phyloP scores from a whole-genome alignment of 2,113 vertebrate species.

The Chaenocephalus aceratus region DNA sequence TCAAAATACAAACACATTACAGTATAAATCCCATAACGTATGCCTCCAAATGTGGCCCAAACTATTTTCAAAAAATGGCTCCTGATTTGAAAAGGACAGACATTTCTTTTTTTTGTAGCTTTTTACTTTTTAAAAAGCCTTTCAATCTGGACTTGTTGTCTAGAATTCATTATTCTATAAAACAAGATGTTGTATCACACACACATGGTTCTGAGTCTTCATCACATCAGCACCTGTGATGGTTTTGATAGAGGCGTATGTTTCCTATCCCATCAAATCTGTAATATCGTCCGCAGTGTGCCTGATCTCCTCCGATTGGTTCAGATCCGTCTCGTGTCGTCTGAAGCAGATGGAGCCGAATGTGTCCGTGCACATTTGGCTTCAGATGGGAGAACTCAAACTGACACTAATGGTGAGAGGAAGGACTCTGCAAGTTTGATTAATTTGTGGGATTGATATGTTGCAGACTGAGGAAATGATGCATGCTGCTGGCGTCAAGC shows the following conservation, averaged over 20 bases:
- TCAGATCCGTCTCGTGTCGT: neutral
- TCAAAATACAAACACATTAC: no score
- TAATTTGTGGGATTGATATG: neutral
- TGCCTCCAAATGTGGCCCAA: neutral
- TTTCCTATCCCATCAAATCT: neutral
- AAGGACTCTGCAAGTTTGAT: neutral
- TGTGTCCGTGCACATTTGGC: neutral
- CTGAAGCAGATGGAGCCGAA: neutral
- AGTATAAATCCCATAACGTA: no score
- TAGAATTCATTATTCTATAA: neutral
- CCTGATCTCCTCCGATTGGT: neutral
- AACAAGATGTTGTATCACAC: neutral
- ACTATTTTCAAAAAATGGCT: conserved; percentile 16
- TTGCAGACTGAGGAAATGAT: neutral
- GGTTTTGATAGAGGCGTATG: neutral
- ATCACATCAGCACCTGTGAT: neutral
- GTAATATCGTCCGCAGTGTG: neutral
- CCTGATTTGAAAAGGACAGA: conserved; percentile 1
- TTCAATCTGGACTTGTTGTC: neutral
- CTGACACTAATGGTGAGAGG: neutral
- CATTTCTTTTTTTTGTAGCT: no score
- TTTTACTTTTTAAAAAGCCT: neutral
- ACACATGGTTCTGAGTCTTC: neutral
- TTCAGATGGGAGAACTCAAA: neutral
- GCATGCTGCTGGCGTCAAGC: neutral